These are phyloP conservation scores for Lasiurus borealis DNA, from an alignment of 2,113 vertebrate species.

Conservation along the genomic window DNA sequence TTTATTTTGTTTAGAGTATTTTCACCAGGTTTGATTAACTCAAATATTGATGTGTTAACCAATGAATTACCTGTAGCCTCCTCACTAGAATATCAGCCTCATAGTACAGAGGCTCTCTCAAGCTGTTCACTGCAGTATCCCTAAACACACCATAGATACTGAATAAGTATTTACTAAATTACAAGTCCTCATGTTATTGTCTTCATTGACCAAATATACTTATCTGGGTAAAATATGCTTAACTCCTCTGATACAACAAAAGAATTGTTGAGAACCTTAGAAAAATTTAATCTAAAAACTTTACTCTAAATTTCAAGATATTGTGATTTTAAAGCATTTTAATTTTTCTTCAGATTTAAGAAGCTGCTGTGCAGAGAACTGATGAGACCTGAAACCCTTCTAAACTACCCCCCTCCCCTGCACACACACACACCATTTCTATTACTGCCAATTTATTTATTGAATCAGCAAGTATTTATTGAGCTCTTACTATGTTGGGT, in stretches of 20 bases:
- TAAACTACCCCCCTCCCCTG: neutral
- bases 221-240: neutral
- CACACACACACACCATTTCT: no score
- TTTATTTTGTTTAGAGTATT: neutral
- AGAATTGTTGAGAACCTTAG: neutral
- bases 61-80: neutral
- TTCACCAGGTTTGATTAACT: neutral
- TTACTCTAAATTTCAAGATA: neutral
- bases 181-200: neutral
- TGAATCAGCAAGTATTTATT: neutral
- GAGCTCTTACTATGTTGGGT: neutral
- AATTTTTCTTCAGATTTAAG: neutral
- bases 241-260: neutral
- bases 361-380: neutral
- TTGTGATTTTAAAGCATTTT: neutral
- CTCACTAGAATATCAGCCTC: neutral
- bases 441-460: neutral
- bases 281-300: neutral
- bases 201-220: neutral
- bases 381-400: neutral
- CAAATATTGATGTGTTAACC: neutral
- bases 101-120: neutral
- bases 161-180: neutral
- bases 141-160: neutral
- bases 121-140: neutral